Conservation (phyloP, 2,113 vertebrate species). For the Psephotus haematonotus region DNA sequence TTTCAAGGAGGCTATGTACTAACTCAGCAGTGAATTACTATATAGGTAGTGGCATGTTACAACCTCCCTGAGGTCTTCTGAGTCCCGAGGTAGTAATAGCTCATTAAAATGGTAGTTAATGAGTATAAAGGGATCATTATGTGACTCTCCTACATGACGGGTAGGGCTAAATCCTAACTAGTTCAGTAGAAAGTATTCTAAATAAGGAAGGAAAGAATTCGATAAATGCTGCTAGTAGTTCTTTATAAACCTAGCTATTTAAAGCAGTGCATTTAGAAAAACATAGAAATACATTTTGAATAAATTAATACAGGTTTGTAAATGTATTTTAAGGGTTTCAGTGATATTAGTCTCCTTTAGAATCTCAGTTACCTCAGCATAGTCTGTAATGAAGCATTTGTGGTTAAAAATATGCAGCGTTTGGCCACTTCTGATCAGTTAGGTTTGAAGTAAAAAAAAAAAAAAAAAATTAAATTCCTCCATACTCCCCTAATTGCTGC, state of each 20-base stretch:
- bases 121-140: constrained; percentile 64
- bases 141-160: background rate
- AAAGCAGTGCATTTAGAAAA: background rate
- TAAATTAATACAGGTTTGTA: background rate
- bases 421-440: background rate
- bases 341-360: background rate
- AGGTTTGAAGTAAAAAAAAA: background rate
- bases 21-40: constrained; percentile 65
- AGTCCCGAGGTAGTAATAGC: constrained; percentile 67
- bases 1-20: constrained; percentile 65
- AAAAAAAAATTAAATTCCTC: too few relatives aligned
- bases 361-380: background rate
- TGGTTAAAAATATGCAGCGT: background rate
- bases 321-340: background rate
- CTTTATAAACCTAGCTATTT: constrained; percentile 3
- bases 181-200: constrained; percentile 19
- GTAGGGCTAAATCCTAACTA: constrained; percentile 52
- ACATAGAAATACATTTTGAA: background rate
- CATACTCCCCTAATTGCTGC: background rate
- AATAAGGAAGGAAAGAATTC: constrained; percentile 10
- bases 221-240: background rate
- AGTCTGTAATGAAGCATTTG: background rate
- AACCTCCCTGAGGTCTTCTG: constrained; percentile 64
- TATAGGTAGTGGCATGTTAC: constrained; percentile 70
- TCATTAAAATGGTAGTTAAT: constrained; percentile 70